Conservation (phyloP, 2,888 invertebrate genomes). For the Aelia acuminata region DNA sequence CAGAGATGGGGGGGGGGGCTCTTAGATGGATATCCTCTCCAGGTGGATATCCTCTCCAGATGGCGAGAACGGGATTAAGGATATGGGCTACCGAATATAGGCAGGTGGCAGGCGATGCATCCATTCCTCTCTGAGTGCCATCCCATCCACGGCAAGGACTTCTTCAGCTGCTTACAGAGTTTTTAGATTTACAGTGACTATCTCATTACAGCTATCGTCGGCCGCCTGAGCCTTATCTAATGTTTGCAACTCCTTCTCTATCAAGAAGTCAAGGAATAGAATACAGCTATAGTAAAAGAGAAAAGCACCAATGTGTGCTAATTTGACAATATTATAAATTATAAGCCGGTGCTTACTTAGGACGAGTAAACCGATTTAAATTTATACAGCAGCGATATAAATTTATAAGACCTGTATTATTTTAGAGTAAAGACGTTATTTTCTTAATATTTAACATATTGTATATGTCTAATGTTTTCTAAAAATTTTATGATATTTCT, state of each 20-base stretch:
- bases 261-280: background rate
- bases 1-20: background rate
- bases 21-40: background rate
- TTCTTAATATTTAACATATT: too few species aligned
- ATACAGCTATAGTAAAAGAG: background rate
- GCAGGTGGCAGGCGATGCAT: background rate
- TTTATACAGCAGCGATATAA: background rate
- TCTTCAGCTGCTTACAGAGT: background rate
- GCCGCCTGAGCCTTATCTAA: background rate
- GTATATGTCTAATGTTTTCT: too few species aligned
- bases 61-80: constrained; percentile 14
- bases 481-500: too few species aligned
- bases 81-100: constrained; percentile 26
- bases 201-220: background rate
- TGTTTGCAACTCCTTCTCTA: background rate
- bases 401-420: too few species aligned
- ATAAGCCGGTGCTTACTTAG: background rate
- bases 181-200: constrained; percentile 23
- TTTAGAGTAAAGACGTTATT: too few species aligned
- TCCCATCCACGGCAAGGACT: background rate
- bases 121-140: constrained; percentile 7
- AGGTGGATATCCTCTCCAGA: constrained; percentile 24
- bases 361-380: background rate
- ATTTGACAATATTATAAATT: background rate
- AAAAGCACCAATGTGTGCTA: background rate